Base-by-base conservation (phyloP, 1,140 invertebrate genomes). In the Coenobita brevimanus region DNA sequence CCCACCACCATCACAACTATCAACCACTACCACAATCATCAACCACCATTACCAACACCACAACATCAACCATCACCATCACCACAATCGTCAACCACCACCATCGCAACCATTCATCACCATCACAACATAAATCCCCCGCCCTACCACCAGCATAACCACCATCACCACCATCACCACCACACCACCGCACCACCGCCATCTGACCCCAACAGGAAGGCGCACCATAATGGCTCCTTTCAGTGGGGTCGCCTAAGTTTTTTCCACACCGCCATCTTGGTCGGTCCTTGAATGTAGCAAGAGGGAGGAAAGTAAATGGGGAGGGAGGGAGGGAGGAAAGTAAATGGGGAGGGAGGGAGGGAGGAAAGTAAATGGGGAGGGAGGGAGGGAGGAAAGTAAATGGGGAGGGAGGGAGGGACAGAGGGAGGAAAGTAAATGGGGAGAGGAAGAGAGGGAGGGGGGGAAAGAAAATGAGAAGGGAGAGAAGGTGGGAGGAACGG, bases 121-220 rank as follows among this genome's bases (percentile, higher is more conserved):
- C 46, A 17, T 8, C 46, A 8, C 46, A 50, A 17, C 46, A 6
- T 8, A 50, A 50, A 50, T 6, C 46, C 6, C 46, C 46, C 6
- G 6, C 36, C 57, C 33, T 81, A 60, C 67, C 80, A 41, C 57
- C 60, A 50, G 46, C 46, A 6, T 8, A 50, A 50, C 46, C 46
- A 50, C 46, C 46, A 50, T 6, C 46, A 50, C 46, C 46, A 50
- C 46, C 36, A 80, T 33, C 67, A 60, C 67, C 80, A 41, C 57
- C 60, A 82, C 62, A 27, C 46, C 38, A 60, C 27, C 36, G 2
- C 3, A n/a, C 30, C 30, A 30, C 60, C 60, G 64, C 80, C 60
- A 82, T 64, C 80, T 82, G 80, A 82, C 80, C 80, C 67, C 80
- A 67, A 82, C 80, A 71, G 80, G 80, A 82, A 82, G 80, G 46